phyloP scores from a whole-genome alignment of 92 coral and sea anemone genomes.

The Micromussa lordhowensis region DNA sequence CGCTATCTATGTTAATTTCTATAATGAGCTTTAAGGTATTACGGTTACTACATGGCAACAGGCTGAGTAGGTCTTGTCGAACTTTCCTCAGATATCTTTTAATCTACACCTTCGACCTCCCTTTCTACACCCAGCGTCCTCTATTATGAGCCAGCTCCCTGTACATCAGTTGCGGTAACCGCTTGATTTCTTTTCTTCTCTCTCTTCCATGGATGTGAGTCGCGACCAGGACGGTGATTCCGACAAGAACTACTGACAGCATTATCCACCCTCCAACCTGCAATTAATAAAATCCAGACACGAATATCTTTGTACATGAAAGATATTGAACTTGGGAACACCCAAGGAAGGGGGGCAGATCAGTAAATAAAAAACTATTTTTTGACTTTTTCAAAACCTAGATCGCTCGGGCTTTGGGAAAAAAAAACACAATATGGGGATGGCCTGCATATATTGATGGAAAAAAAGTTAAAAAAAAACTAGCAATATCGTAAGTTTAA shows the following conservation, averaged over 20 bases:
- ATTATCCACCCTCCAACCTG: constrained; percentile 97
- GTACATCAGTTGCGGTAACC: constrained; percentile 47
- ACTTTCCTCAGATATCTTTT: neutral
- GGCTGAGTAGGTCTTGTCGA: neutral
- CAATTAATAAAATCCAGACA: neutral
- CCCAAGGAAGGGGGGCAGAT: no score
- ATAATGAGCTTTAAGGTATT: no score
- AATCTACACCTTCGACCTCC: neutral
- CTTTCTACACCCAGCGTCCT: constrained; percentile 55
- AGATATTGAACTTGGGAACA: no score
- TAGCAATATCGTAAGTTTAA: no score
- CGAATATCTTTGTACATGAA: no score
- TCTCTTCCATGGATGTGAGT: constrained; percentile 81
- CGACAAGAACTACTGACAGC: constrained; percentile 82
- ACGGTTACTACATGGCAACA: neutral
- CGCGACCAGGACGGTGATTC: constrained; percentile 69
- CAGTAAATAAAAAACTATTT: no score
- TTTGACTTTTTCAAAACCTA: no score
- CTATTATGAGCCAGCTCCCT: constrained; percentile 39
- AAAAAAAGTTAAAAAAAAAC: no score
- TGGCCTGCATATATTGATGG: no score
- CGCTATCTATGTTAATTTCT: no score
- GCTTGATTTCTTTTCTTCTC: constrained; percentile 49
- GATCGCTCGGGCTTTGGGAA: no score
- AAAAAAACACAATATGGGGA: no score